Percentiles rank a stretch among this genome's conserved stretches.
phyloP scores from a whole-genome alignment of 2,113 vertebrate genomes.

The Motacilla tschutschensis region DNA sequence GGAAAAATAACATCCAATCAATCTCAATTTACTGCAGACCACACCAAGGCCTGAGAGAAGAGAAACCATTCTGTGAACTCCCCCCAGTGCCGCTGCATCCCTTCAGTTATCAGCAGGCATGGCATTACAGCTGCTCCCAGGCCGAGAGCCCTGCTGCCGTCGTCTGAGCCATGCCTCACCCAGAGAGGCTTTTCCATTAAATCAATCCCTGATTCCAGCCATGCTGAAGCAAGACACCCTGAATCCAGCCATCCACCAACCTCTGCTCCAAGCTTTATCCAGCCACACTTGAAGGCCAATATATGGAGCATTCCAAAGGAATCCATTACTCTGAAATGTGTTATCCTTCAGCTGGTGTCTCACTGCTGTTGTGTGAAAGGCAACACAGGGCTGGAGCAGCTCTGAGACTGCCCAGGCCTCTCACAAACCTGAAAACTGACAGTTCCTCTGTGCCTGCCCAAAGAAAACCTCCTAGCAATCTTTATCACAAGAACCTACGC shows the following conservation, averaged over 20 bases:
- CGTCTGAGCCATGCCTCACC: fast-evolving
- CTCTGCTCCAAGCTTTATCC: background rate
- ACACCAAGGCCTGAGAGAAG: constrained; percentile 86
- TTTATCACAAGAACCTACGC: background rate
- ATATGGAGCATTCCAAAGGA: fast-evolving
- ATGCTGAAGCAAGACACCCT: fast-evolving
- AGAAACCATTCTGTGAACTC: constrained; percentile 82
- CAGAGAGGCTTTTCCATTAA: background rate
- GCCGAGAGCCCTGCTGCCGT: background rate
- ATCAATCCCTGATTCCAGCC: background rate
- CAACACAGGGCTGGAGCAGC: background rate
- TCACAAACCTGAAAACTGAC: background rate
- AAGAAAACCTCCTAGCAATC: background rate
- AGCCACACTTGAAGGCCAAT: background rate
- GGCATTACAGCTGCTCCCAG: background rate
- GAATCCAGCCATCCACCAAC: background rate
- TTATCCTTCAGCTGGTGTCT: too few relatives aligned
- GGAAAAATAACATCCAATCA: constrained; percentile 99
- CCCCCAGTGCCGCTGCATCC: constrained; percentile 35
- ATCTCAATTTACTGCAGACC: constrained; percentile 97
- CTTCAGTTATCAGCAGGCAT: background rate
- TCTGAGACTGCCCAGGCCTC: background rate
- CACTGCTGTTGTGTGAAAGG: background rate
- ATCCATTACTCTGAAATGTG: fast-evolving
- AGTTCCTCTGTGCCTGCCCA: background rate